phyloP scores from a whole-genome alignment of 1,140 invertebrate species.

The Vanessa atalanta region DNA sequence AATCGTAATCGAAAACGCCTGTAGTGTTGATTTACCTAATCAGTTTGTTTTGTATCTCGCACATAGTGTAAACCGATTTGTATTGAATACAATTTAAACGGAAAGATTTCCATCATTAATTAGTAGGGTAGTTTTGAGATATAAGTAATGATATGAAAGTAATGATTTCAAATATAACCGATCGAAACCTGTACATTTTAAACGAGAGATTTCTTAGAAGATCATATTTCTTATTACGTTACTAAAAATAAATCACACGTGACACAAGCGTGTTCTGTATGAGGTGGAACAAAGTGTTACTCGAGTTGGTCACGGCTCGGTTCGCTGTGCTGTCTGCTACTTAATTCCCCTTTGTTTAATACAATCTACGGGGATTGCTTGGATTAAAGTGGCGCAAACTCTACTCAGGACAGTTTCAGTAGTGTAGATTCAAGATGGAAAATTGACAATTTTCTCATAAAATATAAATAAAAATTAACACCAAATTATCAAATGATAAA shows the following conservation, averaged over 20 bases:
- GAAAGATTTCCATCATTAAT: constrained; percentile 1
- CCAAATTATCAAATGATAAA: not conserved
- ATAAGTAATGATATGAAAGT: not conserved
- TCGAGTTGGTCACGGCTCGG: constrained; percentile 54
- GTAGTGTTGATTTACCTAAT: constrained; percentile 74
- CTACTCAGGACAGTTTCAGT: constrained; percentile 11
- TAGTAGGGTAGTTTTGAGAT: not conserved
- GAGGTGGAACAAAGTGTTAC: constrained; percentile 58
- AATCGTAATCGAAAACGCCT: constrained; percentile 68
- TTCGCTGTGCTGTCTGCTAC: constrained; percentile 56
- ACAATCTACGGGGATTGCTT: constrained; percentile 59
- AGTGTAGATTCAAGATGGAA: constrained; percentile 6
- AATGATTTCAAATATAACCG: not conserved
- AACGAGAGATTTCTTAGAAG: constrained; percentile 15
- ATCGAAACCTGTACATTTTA: not conserved
- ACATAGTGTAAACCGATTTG: constrained; percentile 46
- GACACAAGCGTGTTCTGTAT: constrained; percentile 36
- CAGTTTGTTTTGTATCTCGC: constrained; percentile 67
- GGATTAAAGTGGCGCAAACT: constrained; percentile 40
- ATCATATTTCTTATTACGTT: constrained; percentile 25
- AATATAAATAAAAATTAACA: not conserved
- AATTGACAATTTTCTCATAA: not conserved
- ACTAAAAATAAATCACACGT: constrained; percentile 32
- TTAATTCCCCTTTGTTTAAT: constrained; percentile 67
- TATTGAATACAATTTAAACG: constrained; percentile 41